Evolutionary conservation across 2,113 vertebrate species (phyloP), one percentile per base, ranked within the genome.

Genomic region (Cochlearius cochlearius): DNA sequence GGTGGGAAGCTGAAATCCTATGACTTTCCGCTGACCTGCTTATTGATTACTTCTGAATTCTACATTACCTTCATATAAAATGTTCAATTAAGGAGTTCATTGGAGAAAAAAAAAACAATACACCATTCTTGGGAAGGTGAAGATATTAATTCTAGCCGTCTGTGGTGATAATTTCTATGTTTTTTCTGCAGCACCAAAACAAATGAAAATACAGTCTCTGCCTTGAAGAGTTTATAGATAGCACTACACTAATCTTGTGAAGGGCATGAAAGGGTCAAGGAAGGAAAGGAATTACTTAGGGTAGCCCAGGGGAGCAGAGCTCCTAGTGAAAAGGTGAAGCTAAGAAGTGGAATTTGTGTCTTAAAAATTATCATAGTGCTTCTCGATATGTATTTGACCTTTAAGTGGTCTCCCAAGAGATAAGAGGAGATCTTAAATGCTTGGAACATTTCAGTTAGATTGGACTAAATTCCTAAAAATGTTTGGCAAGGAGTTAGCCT

Each of bases 391-490:
- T 64, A 88, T 95, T 95, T 94, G 94, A 92, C 91, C 92, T 94
- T 88, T 94, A 91, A 92, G 74, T 95, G 80, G 66, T 94, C 84
- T 94, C 81, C 86, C 66, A 89, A 89, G 84, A 95, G 92, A 95
- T 95, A 95, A 94, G 62, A 76, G 32, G 66, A 86, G 64, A 85
- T 76, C 62, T 91, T 84, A 92, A 94, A 92, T 73, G 74, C 73
- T 96, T 96, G 69, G 58, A 95, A 91, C 89, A 66, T 89, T 95
- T 97, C 81, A 69, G 69, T 55, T 90, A 78, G 53, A 88, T 91
- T 95, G 96, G 50, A 89, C 36, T 72, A 92, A 94, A 96, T 94
- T 96, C 92, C 79, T 92, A 81, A 95, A 96, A 83, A 55, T 92
- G 5, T 96, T 81, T 95, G 89, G 73, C 89, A 73, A 84, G 66